Conservation (phyloP, 2,888 invertebrate species). For the Xylota segnis region DNA sequence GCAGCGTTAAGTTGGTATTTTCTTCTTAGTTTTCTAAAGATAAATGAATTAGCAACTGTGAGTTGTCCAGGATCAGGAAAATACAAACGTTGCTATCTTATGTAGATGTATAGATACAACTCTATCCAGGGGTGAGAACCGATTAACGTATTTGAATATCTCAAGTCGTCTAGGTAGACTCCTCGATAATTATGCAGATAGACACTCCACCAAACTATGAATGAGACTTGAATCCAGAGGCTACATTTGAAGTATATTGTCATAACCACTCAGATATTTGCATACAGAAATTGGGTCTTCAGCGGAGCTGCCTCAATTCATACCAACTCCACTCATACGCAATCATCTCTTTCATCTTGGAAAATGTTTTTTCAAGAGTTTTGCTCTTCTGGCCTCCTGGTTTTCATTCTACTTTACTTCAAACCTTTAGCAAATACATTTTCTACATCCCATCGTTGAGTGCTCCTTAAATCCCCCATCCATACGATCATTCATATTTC, state of each 20-base stretch:
- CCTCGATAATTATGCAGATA: no score
- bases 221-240: neutral
- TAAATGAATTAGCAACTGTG: no score
- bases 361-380: neutral
- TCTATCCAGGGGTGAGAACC: no score
- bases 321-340: neutral
- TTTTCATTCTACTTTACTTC: neutral
- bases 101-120: no score
- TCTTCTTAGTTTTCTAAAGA: no score
- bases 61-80: no score
- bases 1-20: no score
- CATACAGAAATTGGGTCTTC: neutral
- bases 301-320: neutral
- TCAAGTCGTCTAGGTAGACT: no score
- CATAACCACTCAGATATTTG: neutral
- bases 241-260: neutral
- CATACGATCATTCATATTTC: conserved; percentile 5
- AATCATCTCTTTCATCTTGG: neutral
- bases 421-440: conserved; percentile 17
- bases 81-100: no score
- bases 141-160: no score
- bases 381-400: neutral
- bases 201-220: no score
- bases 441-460: conserved; percentile 1
- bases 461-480: conserved; percentile 12